Conservation (phyloP, 2,797 vertebrate species). For the Danio aesculapii region DNA sequence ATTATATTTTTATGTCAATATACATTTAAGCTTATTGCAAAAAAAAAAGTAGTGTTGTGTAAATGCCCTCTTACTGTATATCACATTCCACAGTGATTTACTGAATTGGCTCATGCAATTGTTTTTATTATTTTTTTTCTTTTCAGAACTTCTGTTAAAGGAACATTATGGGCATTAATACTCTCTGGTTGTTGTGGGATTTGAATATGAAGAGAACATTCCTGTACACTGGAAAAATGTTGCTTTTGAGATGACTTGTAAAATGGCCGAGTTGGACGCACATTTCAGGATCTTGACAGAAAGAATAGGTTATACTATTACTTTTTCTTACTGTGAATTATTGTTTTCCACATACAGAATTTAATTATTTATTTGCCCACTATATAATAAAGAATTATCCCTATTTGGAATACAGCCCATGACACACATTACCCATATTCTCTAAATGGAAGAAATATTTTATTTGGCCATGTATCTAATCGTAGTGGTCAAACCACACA, state of each 20-base stretch:
- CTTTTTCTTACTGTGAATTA: too few relatives aligned
- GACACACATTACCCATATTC: background rate
- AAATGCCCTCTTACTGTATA: too few relatives aligned
- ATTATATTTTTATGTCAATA: too few relatives aligned
- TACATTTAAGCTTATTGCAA: too few relatives aligned
- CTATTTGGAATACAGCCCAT: background rate
- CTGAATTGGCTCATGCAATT: background rate
- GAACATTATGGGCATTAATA: background rate
- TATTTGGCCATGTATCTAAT: constrained; percentile 8
- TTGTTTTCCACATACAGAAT: too few relatives aligned
- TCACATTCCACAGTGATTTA: background rate
- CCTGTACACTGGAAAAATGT: background rate
- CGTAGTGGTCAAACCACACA: constrained; percentile 64
- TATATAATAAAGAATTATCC: background rate
- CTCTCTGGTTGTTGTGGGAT: background rate
- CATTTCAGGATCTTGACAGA: too few relatives aligned
- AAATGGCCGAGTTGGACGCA: background rate
- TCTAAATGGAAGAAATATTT: background rate
- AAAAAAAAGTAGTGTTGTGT: too few relatives aligned
- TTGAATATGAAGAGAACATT: background rate
- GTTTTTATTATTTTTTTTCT: background rate
- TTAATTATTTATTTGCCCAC: background rate
- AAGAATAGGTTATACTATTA: too few relatives aligned
- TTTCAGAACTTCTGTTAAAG: background rate
- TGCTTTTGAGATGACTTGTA: background rate